Base-by-base conservation (phyloP, 2,888 invertebrate species). In the Dicycla oo region DNA sequence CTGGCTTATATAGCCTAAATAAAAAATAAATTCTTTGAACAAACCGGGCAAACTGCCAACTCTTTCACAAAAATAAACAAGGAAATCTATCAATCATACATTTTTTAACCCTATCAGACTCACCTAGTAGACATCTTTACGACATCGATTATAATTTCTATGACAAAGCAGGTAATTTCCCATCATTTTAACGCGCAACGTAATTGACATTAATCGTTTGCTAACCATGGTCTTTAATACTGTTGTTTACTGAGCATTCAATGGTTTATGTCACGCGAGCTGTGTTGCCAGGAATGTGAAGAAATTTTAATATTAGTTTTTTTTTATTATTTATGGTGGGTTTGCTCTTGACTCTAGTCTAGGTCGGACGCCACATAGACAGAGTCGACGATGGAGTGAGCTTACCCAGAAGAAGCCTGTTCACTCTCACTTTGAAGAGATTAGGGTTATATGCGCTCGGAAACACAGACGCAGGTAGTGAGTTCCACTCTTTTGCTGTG, bases 181-280 rank as follows among this genome's bases (percentile, higher is more conserved):
- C 57, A 51, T 45, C 13, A 65, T 61, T 45, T 75, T 75, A 73
- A 72, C 38, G 74, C 43, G 34, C 47, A 1, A 11, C n/a, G 6
- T 79, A 78, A 84, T 85, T 73, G 60, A 20, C 40, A 18, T 40
- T 69, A 72, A 79, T 72, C 54, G 74, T 54, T 58, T 74, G 71
- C 62, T 82, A 66, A 73, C 60, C 30, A 49, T 30, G 18, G 70
- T 61, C 66, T 78, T 82, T 70, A 77, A 74, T 82, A 26, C 3
- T 30, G 15, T 45, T 80, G 69, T 80, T 82, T 78, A 73, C 67
- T 58, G 65, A 68, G 65, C 67, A 61, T 75, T 73, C 45, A 65
- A 68, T 67, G 23, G 63, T 23, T 56, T 8, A 10, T 30, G 62
- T 68, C 80, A 83, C 80, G 83, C 82, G 23, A 79, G 3, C 43